Evolutionary conservation across 2,113 vertebrate species (phyloP).

Genomic region (Chauna torquata): DNA sequence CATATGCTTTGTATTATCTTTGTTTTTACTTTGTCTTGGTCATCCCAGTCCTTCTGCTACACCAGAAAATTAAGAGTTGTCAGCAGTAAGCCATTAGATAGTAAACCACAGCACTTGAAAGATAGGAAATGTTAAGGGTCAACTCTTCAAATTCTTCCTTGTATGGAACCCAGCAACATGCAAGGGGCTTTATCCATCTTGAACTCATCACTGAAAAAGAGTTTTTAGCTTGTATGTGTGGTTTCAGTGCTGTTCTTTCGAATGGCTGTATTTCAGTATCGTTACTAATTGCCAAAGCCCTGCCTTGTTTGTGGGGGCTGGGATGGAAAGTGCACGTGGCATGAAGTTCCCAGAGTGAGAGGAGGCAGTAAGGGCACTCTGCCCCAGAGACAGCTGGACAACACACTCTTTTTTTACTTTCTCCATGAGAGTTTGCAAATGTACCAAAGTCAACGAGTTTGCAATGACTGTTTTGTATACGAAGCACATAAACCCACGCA

Average conservation of each 20-base stretch:
- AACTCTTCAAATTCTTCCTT: background rate
- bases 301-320: background rate
- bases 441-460: background rate
- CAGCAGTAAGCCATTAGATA: constrained; percentile 1
- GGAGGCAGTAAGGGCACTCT: background rate
- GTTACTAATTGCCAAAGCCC: background rate
- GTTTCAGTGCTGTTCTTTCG: background rate
- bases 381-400: background rate
- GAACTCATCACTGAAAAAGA: background rate
- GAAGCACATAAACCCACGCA: background rate
- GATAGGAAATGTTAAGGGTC: background rate
- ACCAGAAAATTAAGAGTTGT: constrained; percentile 20
- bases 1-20: constrained; percentile 27
- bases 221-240: background rate
- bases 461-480: background rate
- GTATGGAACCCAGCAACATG: background rate
- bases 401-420: background rate
- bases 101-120: constrained; percentile 12
- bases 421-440: background rate
- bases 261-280: background rate
- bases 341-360: background rate
- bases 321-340: background rate
- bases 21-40: constrained; percentile 10
- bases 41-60: background rate
- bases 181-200: constrained; percentile 6